These are phyloP conservation scores for Steatocranus sp. DNA, from an alignment of 2,797 vertebrate species.

Conservation along the genomic window DNA sequence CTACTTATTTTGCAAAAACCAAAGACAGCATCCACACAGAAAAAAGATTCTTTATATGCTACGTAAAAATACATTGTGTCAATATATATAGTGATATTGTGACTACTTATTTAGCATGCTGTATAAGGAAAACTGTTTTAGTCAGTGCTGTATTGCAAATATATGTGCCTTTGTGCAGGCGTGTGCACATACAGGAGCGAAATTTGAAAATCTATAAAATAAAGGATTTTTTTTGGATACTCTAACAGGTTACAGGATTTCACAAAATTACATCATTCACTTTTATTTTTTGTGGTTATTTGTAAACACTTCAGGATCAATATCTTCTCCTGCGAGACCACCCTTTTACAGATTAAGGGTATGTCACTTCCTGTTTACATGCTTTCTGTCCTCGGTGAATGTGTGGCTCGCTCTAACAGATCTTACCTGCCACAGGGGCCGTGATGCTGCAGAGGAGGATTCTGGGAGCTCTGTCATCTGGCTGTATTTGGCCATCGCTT, in stretches of 20 bases:
- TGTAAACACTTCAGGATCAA: slow-evolving; percentile 38
- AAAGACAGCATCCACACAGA: slow-evolving; percentile 27
- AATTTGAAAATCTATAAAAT: slow-evolving; percentile 21
- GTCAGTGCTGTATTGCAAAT: background rate
- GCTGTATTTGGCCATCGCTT: slow-evolving; percentile 53
- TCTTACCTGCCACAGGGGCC: slow-evolving; percentile 77
- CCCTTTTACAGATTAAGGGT: background rate
- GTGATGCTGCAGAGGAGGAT: slow-evolving; percentile 50
- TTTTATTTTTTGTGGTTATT: slow-evolving; percentile 17
- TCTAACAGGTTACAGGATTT: slow-evolving; percentile 48
- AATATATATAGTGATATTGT: background rate
- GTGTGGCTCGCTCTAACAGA: background rate
- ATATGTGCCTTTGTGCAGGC: background rate
- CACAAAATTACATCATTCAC: slow-evolving; percentile 68
- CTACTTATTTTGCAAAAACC: slow-evolving; percentile 51
- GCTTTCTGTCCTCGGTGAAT: background rate
- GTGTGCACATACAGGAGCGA: background rate
- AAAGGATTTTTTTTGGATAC: background rate
- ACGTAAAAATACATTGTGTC: background rate
- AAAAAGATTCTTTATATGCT: background rate
- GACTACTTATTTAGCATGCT: slow-evolving; percentile 8
- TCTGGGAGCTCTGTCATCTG: slow-evolving; percentile 61
- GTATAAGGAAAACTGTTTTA: background rate
- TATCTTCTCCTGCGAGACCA: slow-evolving; percentile 9
- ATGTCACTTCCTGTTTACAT: slow-evolving; percentile 39